These are phyloP conservation scores for Xanthostigma xanthostigma DNA, from an alignment of 2,888 invertebrate species.

Conservation along the genomic window DNA sequence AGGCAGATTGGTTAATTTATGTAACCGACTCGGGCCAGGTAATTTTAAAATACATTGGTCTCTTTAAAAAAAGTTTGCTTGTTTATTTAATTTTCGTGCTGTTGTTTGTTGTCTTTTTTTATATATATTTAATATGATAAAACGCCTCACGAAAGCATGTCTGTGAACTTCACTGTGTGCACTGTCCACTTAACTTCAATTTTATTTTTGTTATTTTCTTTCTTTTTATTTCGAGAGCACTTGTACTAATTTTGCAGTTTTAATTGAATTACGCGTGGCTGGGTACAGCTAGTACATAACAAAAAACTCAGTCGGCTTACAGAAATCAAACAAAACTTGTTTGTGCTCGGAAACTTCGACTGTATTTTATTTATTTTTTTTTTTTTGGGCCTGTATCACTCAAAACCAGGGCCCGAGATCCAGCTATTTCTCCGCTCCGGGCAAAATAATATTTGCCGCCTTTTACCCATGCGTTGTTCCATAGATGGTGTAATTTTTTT, in stretches of 20 bases:
- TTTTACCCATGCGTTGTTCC: too few species aligned
- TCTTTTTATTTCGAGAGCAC: too few species aligned
- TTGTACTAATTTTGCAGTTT: too few species aligned
- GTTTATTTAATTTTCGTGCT: background rate
- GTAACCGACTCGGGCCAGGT: constrained; percentile 91
- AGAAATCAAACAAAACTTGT: background rate
- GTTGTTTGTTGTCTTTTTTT: background rate
- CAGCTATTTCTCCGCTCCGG: too few species aligned
- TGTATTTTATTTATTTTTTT: background rate
- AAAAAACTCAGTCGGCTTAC: constrained; percentile 18
- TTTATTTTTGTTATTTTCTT: background rate
- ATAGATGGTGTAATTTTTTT: too few species aligned
- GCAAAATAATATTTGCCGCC: too few species aligned
- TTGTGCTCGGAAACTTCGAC: background rate
- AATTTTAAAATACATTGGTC: constrained; percentile 12
- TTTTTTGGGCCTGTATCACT: too few species aligned
- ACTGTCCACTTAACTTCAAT: background rate
- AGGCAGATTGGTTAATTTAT: constrained; percentile 79
- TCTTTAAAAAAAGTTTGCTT: background rate
- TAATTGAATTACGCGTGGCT: background rate
- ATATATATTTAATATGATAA: background rate
- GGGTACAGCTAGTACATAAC: constrained; percentile 17
- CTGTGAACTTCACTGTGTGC: background rate
- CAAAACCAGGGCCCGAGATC: too few species aligned
- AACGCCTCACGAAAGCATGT: too few species aligned